Evolutionary conservation across 2,888 invertebrate genomes (phyloP).

Genomic region (Yponomeuta cagnagella): DNA sequence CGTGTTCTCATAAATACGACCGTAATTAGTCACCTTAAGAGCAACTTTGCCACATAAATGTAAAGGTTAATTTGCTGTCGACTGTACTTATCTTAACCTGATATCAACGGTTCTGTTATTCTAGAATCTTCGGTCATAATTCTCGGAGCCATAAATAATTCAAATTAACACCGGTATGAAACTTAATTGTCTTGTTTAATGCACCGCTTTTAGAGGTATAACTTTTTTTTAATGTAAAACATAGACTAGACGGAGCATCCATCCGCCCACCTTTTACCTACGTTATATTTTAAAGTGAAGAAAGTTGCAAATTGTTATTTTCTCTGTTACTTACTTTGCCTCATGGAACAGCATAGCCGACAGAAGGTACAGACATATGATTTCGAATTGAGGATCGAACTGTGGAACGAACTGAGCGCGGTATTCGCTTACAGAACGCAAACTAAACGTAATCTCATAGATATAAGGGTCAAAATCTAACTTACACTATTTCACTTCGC

Average conservation of each 20-base stretch:
- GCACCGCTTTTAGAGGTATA: not conserved
- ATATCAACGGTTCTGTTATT: too few species aligned
- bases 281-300: not conserved
- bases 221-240: not conserved
- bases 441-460: too few species aligned
- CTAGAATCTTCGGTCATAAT: not conserved
- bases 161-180: not conserved
- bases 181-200: not conserved
- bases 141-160: not conserved
- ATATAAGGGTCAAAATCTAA: too few species aligned
- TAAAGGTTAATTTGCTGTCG: too few species aligned
- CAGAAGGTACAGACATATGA: not conserved
- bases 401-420: too few species aligned
- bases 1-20: too few species aligned
- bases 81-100: too few species aligned
- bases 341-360: not conserved
- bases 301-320: slow-evolving; percentile 3
- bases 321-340: slow-evolving; percentile 3
- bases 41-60: too few species aligned
- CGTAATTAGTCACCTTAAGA: too few species aligned
- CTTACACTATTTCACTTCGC: too few species aligned
- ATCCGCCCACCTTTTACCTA: not conserved
- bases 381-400: too few species aligned
- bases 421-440: too few species aligned
- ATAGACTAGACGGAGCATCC: not conserved